Conservation (phyloP, 2,888 invertebrate species). For the Calameuta pallipes region DNA sequence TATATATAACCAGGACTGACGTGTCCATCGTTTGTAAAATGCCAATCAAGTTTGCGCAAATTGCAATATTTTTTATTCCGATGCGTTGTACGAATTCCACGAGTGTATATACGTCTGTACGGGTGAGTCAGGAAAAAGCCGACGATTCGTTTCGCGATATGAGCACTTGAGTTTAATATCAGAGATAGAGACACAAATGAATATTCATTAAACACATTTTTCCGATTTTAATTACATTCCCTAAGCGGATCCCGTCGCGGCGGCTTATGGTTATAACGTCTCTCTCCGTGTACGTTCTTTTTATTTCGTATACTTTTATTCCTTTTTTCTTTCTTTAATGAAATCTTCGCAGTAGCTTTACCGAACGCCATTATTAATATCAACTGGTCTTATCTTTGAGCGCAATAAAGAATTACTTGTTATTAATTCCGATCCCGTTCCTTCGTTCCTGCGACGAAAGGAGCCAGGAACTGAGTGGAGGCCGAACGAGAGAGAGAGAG, state of each 20-base stretch:
- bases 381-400: constrained; percentile 54
- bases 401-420: constrained; percentile 62
- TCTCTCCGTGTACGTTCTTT: constrained; percentile 26
- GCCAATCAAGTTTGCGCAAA: background rate
- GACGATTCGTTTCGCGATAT: background rate
- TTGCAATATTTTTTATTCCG: background rate
- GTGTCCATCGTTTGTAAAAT: background rate
- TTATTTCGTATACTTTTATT: constrained; percentile 19
- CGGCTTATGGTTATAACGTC: constrained; percentile 44
- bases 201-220: constrained; percentile 64
- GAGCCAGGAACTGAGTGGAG: background rate
- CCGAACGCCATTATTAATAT: constrained; percentile 62
- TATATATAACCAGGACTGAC: background rate
- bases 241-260: constrained; percentile 59
- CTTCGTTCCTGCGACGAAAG: constrained; percentile 3
- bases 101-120: background rate
- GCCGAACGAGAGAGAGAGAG: background rate
- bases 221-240: constrained; percentile 64
- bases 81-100: background rate
- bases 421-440: constrained; percentile 56
- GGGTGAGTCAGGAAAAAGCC: background rate
- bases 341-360: constrained; percentile 50
- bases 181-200: constrained; percentile 34
- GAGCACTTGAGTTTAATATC: constrained; percentile 11
- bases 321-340: constrained; percentile 50